A percentile compares a stretch with the other conserved stretches of the same genome.
These are phyloP conservation scores for Dynastes tityus DNA, from an alignment of 2,888 invertebrate genomes.

Conservation along the genomic window DNA sequence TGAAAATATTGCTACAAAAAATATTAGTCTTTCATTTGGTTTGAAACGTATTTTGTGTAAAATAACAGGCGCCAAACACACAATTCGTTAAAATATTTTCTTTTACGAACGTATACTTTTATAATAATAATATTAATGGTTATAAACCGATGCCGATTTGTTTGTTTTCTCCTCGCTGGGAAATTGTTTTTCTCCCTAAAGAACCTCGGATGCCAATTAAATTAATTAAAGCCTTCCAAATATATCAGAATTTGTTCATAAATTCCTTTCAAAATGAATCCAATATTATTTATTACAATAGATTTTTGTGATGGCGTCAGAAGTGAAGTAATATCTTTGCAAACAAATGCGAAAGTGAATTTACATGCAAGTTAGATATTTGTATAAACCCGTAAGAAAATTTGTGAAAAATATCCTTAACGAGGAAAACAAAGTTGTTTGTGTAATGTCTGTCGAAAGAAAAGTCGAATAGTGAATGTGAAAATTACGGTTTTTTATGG, in stretches of 20 bases:
- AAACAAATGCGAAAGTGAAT: too few species aligned
- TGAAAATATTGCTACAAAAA: conserved; percentile 65
- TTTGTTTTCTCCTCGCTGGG: conserved; percentile 49
- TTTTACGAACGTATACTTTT: conserved; percentile 52
- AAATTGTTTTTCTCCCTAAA: conserved; percentile 42
- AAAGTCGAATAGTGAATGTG: too few species aligned
- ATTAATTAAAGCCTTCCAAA: conserved; percentile 39
- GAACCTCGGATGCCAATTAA: conserved; percentile 47
- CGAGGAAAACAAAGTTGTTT: too few species aligned
- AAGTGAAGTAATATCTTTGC: too few species aligned
- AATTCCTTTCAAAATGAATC: too few species aligned
- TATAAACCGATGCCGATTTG: conserved; percentile 49
- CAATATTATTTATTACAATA: too few species aligned
- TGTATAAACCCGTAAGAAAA: too few species aligned
- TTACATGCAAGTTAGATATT: too few species aligned
- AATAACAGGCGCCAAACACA: conserved; percentile 63
- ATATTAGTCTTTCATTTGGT: conserved; percentile 71
- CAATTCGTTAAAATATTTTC: conserved; percentile 62
- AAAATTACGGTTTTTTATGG: too few species aligned
- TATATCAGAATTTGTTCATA: background rate
- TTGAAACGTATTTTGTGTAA: conserved; percentile 70
- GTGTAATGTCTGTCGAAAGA: too few species aligned
- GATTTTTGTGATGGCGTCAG: too few species aligned
- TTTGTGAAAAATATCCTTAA: too few species aligned
- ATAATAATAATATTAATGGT: conserved; percentile 49